Base-by-base conservation (phyloP, 92 coral and sea anemone genomes). In the Palythoa grandiflora region DNA sequence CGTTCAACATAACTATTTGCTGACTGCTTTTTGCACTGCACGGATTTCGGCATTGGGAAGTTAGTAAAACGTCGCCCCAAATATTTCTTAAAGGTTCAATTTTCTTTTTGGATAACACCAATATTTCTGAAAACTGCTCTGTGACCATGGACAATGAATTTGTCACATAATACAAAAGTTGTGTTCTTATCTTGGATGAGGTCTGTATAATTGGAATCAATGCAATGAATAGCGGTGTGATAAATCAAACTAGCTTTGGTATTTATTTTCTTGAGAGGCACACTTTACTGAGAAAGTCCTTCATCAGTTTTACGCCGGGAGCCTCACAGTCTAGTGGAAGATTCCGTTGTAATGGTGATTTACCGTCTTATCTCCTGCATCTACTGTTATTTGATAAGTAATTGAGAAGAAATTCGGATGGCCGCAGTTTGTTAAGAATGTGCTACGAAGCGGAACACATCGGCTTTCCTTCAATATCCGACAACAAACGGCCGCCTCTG, bases 91-190 rank as follows among this genome's bases (percentile, higher is more conserved):
- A 63, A 63, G 59, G 15, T 59, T 65, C 86, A 68, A 81, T 47
- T 68, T 36, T 20, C 48, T 20, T 81, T 52, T 81, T 81, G 86
- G 74, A 65, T 47, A 81, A 36, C 61, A 81, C 44, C 21, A 54
- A 81, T 47, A 81, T 36, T 16, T 66, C 60, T 66, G 86, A 44
- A 81, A 81, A 66, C 76, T 47, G 86, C 38, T 68, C 75, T 71
- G 75, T 47, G 75, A 44, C 60, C 9, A 75, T 66, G 61, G 75
- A 81, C n/a, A 81, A 81, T 66, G 75, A 44, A 81, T 81, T 81
- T 68, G 86, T 81, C 75, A 65, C 86, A 81, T 81, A 65, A 81
- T 65, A 81, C 61, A 80, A 80, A 79, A 80, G 86, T 81, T 81
- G 66, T 59, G 86, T 66, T 68, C 86, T 81, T 66, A 81, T 81